These are phyloP conservation scores for Tridacna crocea DNA, from an alignment of 2,888 invertebrate species.

Conservation along the genomic window DNA sequence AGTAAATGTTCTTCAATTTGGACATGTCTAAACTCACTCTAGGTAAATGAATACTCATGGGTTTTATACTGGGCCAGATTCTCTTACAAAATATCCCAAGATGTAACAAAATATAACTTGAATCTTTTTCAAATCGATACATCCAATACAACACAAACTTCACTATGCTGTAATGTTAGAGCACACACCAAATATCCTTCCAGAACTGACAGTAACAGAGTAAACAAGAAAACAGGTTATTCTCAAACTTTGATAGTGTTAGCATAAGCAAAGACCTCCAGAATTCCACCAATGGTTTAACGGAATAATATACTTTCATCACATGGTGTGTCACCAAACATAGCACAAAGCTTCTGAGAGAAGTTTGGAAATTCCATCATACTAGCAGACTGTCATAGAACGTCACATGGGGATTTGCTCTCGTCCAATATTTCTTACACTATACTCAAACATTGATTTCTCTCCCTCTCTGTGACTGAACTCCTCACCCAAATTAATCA, in stretches of 20 bases:
- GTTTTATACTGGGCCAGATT: no score
- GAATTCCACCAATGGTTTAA: no score
- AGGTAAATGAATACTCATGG: no score
- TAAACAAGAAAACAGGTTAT: background rate
- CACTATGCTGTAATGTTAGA: background rate
- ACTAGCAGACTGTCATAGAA: constrained; percentile 22
- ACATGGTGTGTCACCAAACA: constrained; percentile 10
- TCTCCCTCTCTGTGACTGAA: constrained; percentile 5
- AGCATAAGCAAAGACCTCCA: background rate
- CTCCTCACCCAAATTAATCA: background rate
- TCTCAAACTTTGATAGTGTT: background rate
- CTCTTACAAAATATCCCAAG: background rate
- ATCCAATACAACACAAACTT: constrained; percentile 15
- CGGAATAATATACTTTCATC: constrained; percentile 10
- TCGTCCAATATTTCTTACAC: constrained; percentile 29
- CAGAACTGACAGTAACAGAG: background rate
- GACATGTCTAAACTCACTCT: no score
- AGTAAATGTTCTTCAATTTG: no score
- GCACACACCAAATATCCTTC: constrained; percentile 1
- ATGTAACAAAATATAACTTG: background rate
- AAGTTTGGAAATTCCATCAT: constrained; percentile 27
- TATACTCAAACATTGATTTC: constrained; percentile 28
- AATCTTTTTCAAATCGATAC: constrained; percentile 15
- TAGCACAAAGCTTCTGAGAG: background rate
- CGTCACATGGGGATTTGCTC: constrained; percentile 30